A percentile compares a stretch with the other conserved stretches of the same genome.
These are phyloP conservation scores for Drosophila planitibia DNA, from an alignment of 2,888 invertebrate genomes.

Conservation along the genomic window DNA sequence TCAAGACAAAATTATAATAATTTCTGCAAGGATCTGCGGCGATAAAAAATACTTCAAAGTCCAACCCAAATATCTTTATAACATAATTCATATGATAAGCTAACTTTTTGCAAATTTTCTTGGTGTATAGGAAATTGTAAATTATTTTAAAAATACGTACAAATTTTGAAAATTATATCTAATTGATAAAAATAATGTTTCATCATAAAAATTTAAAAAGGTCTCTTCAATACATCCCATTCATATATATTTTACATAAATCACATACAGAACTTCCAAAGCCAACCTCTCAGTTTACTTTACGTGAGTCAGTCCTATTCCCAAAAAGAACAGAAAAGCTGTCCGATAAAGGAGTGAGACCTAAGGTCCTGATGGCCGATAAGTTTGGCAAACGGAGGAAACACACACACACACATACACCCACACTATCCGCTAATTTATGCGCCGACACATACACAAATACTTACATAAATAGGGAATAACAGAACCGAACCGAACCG, in stretches of 20 bases:
- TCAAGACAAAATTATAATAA: not conserved
- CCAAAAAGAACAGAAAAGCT: conserved; percentile 37
- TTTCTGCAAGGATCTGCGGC: not conserved
- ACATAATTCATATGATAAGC: not conserved
- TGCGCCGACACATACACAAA: conserved; percentile 4
- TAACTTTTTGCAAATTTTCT: not conserved
- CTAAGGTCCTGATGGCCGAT: conserved; percentile 44
- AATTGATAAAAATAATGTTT: not conserved
- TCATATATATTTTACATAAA: not conserved
- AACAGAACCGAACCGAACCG: not conserved
- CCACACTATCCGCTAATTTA: conserved; percentile 4
- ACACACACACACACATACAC: conserved; percentile 21
- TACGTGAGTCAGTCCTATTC: conserved; percentile 51
- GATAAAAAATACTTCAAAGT: no score
- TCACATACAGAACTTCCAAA: conserved; percentile 40
- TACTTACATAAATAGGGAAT: not conserved
- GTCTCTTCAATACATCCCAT: not conserved
- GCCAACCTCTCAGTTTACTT: conserved; percentile 28
- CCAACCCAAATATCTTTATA: not conserved
- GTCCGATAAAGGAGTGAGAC: conserved; percentile 11
- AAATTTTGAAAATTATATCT: not conserved
- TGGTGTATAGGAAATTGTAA: not conserved
- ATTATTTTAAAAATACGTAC: no score
- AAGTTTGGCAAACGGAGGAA: conserved; percentile 47
- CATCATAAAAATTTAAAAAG: not conserved